Percentiles rank a stretch among this genome's conserved stretches.
These are phyloP conservation scores for Mugil cephalus DNA, from an alignment of 2,113 vertebrate species.

Conservation along the genomic window DNA sequence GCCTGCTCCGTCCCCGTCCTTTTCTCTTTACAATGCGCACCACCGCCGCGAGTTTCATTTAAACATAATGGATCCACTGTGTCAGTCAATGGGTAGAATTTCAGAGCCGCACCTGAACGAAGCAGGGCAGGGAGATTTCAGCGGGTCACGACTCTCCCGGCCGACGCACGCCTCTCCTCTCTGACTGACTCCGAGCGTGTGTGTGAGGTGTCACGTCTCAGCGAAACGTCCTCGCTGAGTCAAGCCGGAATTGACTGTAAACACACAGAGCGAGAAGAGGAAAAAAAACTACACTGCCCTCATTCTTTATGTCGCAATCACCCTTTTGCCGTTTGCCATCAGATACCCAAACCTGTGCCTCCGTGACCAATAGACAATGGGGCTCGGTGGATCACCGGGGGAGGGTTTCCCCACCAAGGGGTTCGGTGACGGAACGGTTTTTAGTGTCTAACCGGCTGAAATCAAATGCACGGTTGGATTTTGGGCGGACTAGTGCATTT, in stretches of 20 bases:
- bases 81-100: slow-evolving; percentile 36
- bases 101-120: slow-evolving; percentile 59
- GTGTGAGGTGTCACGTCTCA: slow-evolving; percentile 61
- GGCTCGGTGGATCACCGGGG: slow-evolving; percentile 36
- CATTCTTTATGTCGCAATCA: slow-evolving; percentile 25
- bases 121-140: not conserved
- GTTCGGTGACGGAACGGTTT: too few relatives aligned
- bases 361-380: slow-evolving; percentile 39
- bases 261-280: not conserved
- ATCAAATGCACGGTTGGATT: too few relatives aligned
- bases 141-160: too few relatives aligned
- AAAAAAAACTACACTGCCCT: not conserved
- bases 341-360: slow-evolving; percentile 19
- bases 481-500: too few relatives aligned
- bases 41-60: slow-evolving; percentile 1
- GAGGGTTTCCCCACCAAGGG: slow-evolving; percentile 21
- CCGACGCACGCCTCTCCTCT: not conserved
- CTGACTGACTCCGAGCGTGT: not conserved
- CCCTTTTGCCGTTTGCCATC: slow-evolving; percentile 18
- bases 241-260: slow-evolving; percentile 6
- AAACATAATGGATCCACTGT: slow-evolving; percentile 63
- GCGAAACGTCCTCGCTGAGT: slow-evolving; percentile 10
- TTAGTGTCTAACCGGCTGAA: too few relatives aligned
- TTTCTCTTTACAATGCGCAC: slow-evolving; percentile 7
- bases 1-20: not conserved